phyloP scores from a whole-genome alignment of 2,888 invertebrate species.

The Oligia strigilis region DNA sequence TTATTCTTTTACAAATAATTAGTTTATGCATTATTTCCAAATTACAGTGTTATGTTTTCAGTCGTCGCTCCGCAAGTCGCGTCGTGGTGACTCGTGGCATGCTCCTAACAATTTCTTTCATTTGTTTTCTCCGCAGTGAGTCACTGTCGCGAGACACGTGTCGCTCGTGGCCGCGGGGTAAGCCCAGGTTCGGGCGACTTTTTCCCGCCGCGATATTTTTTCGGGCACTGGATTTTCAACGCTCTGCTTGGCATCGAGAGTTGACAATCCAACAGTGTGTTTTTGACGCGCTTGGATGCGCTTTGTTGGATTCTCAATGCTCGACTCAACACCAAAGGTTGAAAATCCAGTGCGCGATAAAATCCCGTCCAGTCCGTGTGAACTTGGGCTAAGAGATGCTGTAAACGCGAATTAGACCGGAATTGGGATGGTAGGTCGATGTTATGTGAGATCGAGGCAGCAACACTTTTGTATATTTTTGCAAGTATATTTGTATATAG shows the following conservation, averaged over 20 bases:
- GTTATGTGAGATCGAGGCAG: conserved; percentile 15
- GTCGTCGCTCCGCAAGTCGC: no score
- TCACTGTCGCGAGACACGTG: background rate
- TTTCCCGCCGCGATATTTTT: no score
- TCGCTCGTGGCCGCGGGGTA: background rate
- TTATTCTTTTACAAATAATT: background rate
- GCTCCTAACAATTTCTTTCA: background rate
- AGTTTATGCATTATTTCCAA: background rate
- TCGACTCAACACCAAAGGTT: background rate
- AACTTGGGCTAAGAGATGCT: conserved; percentile 27
- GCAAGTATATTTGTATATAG: no score
- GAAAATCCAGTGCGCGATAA: background rate
- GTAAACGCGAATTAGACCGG: conserved; percentile 68
- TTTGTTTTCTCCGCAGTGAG: background rate
- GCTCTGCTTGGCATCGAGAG: no score
- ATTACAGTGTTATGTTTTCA: background rate
- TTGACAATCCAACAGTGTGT: no score
- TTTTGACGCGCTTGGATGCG: background rate
- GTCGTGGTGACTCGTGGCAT: no score
- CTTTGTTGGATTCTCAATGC: background rate
- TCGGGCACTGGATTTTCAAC: no score
- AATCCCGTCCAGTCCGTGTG: background rate
- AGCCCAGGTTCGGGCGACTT: no score
- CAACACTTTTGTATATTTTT: background rate
- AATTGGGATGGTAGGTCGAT: conserved; percentile 24